Conservation (phyloP, 2,113 vertebrate genomes). For the Triplophysa rosa region DNA sequence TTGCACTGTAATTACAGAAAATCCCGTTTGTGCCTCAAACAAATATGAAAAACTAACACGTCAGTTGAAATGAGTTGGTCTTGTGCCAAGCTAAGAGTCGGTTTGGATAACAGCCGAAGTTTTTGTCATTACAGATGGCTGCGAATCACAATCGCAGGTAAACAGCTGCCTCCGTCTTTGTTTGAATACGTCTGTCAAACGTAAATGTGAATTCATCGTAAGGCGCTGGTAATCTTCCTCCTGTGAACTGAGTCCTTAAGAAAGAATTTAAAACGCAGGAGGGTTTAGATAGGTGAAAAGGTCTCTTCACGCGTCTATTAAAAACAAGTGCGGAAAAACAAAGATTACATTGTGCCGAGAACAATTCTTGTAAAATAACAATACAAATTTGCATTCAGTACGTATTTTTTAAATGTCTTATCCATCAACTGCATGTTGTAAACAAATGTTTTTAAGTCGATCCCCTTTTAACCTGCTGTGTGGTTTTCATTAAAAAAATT, state of each 20-base stretch:
- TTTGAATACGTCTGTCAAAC: slow-evolving; percentile 53
- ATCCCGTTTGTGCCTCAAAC: not conserved
- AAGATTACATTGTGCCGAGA: not conserved
- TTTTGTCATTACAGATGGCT: slow-evolving; percentile 46
- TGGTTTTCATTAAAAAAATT: slow-evolving; percentile 17
- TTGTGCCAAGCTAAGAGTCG: slow-evolving; percentile 14
- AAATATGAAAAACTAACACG: not conserved
- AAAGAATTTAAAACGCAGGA: slow-evolving; percentile 43
- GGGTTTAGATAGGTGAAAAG: slow-evolving; percentile 38
- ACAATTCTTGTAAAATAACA: slow-evolving; percentile 9
- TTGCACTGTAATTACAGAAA: slow-evolving; percentile 11
- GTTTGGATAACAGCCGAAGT: slow-evolving; percentile 47
- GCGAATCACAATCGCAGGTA: slow-evolving; percentile 45
- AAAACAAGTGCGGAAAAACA: too few species aligned
- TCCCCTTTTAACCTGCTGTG: slow-evolving; percentile 15
- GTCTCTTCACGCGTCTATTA: slow-evolving; percentile 28
- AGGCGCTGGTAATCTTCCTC: slow-evolving; percentile 48
- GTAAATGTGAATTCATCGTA: slow-evolving; percentile 53
- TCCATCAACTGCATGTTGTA: not conserved
- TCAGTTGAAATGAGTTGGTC: slow-evolving; percentile 6
- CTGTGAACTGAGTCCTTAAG: slow-evolving; percentile 31
- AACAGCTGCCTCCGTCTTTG: slow-evolving; percentile 46
- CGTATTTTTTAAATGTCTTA: not conserved
- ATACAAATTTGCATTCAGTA: not conserved
- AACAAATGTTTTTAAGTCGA: not conserved